Conservation (phyloP, 2,888 invertebrate genomes). For the Apamea epomidion region DNA sequence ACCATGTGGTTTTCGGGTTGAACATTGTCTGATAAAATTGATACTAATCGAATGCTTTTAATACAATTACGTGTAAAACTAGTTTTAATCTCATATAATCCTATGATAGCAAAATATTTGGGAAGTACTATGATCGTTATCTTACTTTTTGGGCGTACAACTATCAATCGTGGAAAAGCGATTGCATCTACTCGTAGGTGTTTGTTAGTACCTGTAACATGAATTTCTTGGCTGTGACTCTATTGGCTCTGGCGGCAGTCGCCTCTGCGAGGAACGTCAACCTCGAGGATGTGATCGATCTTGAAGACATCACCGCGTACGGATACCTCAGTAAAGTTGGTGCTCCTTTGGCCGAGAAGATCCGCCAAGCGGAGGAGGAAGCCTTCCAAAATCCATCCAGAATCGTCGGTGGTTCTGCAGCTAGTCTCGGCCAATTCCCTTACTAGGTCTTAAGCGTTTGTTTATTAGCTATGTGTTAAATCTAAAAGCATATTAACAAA, state of each 20-base stretch:
- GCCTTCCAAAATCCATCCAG: conserved; percentile 45
- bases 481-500: background rate
- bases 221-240: conserved; percentile 44
- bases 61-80: background rate
- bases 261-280: conserved; percentile 49
- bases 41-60: background rate
- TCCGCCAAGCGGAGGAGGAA: conserved; percentile 61
- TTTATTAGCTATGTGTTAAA: background rate
- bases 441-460: conserved; percentile 61
- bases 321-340: conserved; percentile 65
- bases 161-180: background rate
- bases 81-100: conserved; percentile 8
- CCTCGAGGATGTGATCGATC: conserved; percentile 46
- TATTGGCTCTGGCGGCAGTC: conserved; percentile 58
- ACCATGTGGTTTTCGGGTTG: conserved; percentile 10
- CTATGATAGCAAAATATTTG: conserved; percentile 7
- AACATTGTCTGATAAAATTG: conserved; percentile 3
- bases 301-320: conserved; percentile 62
- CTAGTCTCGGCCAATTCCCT: conserved; percentile 63
- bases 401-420: conserved; percentile 65
- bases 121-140: background rate
- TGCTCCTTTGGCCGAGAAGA: conserved; percentile 63
- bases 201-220: conserved; percentile 33
- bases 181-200: background rate
- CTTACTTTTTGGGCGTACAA: conserved; percentile 4